Percentiles rank a stretch among this genome's conserved stretches.
phyloP scores from a whole-genome alignment of 2,113 vertebrate species.

The Brachyistius frenatus region DNA sequence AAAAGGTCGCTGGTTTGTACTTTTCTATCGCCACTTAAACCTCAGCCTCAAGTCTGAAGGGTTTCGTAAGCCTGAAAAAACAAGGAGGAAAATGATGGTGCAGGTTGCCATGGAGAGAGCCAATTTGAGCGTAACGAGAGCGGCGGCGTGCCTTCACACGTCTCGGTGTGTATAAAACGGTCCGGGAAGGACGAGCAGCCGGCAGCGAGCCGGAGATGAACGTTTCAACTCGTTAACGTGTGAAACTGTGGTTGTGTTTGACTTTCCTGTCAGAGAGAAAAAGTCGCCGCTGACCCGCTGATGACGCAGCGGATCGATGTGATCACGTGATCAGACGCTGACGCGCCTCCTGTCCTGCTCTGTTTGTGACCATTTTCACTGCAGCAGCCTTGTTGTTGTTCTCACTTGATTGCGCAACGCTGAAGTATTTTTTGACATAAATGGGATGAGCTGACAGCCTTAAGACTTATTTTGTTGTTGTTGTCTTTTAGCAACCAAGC shows the following conservation, averaged over 20 bases:
- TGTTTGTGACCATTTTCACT: no score
- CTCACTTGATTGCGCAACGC: no score
- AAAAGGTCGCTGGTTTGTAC: no score
- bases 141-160: conserved; percentile 33
- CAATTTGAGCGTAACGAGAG: conserved; percentile 4
- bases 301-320: background rate
- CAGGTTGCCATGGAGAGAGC: conserved; percentile 31
- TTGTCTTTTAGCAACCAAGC: no score
- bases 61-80: background rate
- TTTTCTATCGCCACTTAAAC: background rate
- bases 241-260: conserved; percentile 1
- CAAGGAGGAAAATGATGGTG: background rate
- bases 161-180: conserved; percentile 15
- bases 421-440: no score
- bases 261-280: background rate
- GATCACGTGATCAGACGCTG: background rate
- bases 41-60: background rate
- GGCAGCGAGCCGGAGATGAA: background rate
- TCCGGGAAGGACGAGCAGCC: background rate
- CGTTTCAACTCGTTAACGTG: background rate
- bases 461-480: no score
- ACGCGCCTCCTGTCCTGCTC: no score
- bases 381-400: no score
- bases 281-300: no score
- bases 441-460: no score